These are phyloP conservation scores for Eupithecia centaureata DNA, from an alignment of 2,888 invertebrate genomes.

Conservation along the genomic window DNA sequence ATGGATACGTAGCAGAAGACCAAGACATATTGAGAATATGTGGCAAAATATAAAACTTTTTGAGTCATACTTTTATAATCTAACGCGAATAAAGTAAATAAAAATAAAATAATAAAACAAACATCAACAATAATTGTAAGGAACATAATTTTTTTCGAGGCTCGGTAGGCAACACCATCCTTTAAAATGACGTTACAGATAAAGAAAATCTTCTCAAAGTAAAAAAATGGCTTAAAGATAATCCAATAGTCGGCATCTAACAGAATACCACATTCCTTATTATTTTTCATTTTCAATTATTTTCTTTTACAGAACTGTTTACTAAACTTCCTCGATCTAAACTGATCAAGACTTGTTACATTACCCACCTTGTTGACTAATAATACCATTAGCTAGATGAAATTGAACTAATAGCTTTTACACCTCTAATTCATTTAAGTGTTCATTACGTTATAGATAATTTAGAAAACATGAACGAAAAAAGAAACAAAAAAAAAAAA, in stretches of 20 bases:
- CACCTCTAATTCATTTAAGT: neutral
- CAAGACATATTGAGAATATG: conserved; percentile 4
- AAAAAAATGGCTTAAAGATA: conserved; percentile 6
- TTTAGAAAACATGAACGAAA: no score
- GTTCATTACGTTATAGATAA: neutral
- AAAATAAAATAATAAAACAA: neutral
- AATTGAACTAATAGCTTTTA: neutral
- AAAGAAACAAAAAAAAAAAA: no score
- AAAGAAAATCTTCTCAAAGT: conserved; percentile 8
- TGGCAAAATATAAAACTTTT: neutral
- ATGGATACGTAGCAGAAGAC: conserved; percentile 5
- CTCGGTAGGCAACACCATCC: neutral
- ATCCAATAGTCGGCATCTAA: conserved; percentile 7
- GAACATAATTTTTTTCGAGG: neutral
- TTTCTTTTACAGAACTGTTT: neutral
- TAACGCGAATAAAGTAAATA: neutral
- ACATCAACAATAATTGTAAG: neutral
- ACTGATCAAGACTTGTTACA: neutral
- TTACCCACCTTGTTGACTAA: neutral
- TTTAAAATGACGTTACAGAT: neutral
- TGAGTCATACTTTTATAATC: neutral
- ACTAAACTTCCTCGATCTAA: neutral
- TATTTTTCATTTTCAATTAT: neutral
- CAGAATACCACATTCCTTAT: neutral
- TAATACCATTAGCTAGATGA: neutral